Evolutionary conservation across 2,888 invertebrate species (phyloP).

Genomic region (Amorpha juglandis): DNA sequence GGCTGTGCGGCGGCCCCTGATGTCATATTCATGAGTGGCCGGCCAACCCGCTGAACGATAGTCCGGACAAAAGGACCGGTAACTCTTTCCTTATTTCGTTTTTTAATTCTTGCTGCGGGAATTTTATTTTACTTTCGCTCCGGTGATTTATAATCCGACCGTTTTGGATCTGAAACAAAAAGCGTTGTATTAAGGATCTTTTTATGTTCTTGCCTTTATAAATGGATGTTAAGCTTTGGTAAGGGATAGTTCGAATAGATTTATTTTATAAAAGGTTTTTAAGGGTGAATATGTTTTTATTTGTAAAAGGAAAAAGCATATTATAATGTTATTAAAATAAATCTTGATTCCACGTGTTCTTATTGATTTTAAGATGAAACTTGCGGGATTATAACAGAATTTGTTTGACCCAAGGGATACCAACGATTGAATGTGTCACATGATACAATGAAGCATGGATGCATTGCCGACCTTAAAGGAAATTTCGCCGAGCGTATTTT

Average conservation of each 20-base stretch:
- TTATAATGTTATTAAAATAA: background rate
- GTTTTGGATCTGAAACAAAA: conserved; percentile 65
- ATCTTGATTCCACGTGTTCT: background rate
- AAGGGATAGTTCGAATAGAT: conserved; percentile 17
- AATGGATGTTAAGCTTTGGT: conserved; percentile 22
- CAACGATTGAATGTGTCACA: no score
- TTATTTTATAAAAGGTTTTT: conserved; percentile 14
- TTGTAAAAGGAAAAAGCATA: background rate
- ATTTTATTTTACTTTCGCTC: conserved; percentile 48
- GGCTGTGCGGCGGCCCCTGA: conserved; percentile 66
- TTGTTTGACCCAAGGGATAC: no score
- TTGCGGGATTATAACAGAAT: no score
- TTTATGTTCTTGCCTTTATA: conserved; percentile 21
- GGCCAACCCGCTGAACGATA: conserved; percentile 55
- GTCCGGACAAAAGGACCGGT: conserved; percentile 50
- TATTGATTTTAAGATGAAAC: background rate
- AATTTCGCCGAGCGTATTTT: no score
- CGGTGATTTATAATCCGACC: conserved; percentile 52
- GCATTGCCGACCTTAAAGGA: no score
- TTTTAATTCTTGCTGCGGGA: conserved; percentile 55
- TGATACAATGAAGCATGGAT: no score
- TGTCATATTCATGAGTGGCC: conserved; percentile 78
- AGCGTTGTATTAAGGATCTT: conserved; percentile 37
- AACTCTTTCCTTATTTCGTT: conserved; percentile 58
- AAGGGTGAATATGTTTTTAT: background rate